Conservation (phyloP, 2,113 vertebrate genomes). For the Apistogramma diplotaenia region DNA sequence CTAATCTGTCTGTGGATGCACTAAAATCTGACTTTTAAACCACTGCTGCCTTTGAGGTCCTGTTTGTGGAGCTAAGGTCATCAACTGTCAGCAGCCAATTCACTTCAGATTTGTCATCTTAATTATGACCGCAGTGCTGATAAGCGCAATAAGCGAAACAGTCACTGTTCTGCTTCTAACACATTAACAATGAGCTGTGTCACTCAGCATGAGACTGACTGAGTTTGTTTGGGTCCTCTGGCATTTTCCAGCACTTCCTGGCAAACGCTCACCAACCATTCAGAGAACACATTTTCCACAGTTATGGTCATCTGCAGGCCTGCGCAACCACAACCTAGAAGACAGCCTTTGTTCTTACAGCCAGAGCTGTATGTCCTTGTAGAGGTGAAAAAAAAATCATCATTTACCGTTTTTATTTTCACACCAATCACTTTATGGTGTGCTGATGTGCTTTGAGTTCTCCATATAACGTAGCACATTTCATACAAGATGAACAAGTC, state of each 20-base stretch:
- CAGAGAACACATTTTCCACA: background rate
- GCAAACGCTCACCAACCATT: background rate
- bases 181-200: background rate
- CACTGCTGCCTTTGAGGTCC: background rate
- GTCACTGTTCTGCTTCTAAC: background rate
- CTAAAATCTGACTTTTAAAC: background rate
- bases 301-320: background rate
- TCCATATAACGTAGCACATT: background rate
- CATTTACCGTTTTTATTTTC: background rate
- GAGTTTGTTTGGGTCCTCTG: background rate
- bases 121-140: background rate
- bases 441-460: background rate
- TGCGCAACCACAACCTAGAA: background rate
- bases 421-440: background rate
- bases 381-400: background rate
- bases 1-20: background rate
- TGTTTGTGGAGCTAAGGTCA: background rate
- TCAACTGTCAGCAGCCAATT: background rate
- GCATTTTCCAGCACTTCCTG: background rate
- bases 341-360: background rate
- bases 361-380: background rate
- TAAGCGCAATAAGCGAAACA: background rate
- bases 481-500: background rate
- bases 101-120: background rate
- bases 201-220: accelerated